A percentile compares a stretch with the other conserved stretches of the same genome.
Evolutionary conservation across 2,113 vertebrate species (phyloP).

Genomic region (Noturus placidus): DNA sequence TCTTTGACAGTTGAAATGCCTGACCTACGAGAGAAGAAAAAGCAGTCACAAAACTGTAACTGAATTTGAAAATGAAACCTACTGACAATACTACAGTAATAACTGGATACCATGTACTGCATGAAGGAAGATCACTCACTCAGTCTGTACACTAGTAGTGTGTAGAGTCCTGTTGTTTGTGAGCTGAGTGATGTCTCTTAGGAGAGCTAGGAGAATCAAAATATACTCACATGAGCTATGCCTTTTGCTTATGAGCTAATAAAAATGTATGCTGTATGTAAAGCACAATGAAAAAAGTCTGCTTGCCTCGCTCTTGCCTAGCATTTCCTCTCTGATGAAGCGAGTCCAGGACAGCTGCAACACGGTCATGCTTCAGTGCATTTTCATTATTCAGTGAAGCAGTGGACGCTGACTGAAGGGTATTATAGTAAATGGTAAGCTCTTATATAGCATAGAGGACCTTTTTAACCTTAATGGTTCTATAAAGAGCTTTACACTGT

Average conservation of each 20-base stretch:
- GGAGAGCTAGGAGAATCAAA: slow-evolving; percentile 34
- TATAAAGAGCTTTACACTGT: no score
- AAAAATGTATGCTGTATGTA: no score
- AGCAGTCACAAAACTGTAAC: not conserved
- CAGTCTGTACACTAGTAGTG: slow-evolving; percentile 65
- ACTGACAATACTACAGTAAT: not conserved
- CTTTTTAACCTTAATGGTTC: no score
- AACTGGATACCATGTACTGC: not conserved
- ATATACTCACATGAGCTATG: not conserved
- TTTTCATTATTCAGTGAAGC: slow-evolving; percentile 37
- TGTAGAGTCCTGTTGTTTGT: slow-evolving; percentile 46
- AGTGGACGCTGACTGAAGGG: slow-evolving; percentile 8
- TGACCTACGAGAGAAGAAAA: slow-evolving; percentile 57
- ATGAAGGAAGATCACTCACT: slow-evolving; percentile 63
- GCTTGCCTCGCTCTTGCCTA: slow-evolving; percentile 46
- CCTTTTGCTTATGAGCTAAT: not conserved
- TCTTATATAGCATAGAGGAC: no score
- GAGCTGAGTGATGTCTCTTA: slow-evolving; percentile 37
- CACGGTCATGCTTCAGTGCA: slow-evolving; percentile 17
- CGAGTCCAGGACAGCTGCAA: slow-evolving; percentile 9
- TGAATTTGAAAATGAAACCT: not conserved
- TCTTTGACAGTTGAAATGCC: slow-evolving; percentile 68
- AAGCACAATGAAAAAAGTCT: not conserved
- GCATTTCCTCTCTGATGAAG: slow-evolving; percentile 14
- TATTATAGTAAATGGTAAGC: not conserved